These are phyloP conservation scores for Netelia melanura DNA, from an alignment of 2,888 invertebrate species.

Conservation along the genomic window DNA sequence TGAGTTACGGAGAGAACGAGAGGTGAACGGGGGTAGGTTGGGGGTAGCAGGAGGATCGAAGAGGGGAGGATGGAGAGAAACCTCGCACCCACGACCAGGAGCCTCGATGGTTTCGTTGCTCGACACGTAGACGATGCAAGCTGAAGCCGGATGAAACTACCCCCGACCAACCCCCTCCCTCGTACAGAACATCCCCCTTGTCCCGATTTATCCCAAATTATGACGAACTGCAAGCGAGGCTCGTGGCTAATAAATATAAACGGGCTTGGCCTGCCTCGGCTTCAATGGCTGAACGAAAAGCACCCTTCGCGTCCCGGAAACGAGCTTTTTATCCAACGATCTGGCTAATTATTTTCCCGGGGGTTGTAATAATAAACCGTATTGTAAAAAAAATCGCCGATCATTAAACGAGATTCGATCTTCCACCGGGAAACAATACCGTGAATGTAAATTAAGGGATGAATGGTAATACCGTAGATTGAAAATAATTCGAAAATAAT, in stretches of 20 bases:
- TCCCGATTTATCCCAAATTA: slow-evolving; percentile 81
- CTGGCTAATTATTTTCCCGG: slow-evolving; percentile 55
- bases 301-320: background rate
- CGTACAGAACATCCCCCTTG: slow-evolving; percentile 42
- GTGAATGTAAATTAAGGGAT: too few relatives aligned
- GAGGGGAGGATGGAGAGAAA: background rate
- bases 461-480: too few relatives aligned
- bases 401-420: slow-evolving; percentile 16
- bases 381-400: slow-evolving; percentile 40
- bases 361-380: slow-evolving; percentile 31
- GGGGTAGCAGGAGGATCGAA: background rate
- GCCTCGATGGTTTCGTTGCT: slow-evolving; percentile 42
- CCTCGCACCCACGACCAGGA: slow-evolving; percentile 7
- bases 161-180: slow-evolving; percentile 14
- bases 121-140: slow-evolving; percentile 20
- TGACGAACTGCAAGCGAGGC: slow-evolving; percentile 75
- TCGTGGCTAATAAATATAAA: slow-evolving; percentile 69
- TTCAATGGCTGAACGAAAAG: background rate
- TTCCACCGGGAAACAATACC: background rate
- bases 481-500: too few relatives aligned
- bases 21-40: slow-evolving; percentile 26
- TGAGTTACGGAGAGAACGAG: slow-evolving; percentile 80
- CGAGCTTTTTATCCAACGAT: slow-evolving; percentile 36
- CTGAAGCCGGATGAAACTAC: slow-evolving; percentile 34
- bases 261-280: slow-evolving; percentile 39